Evolutionary conservation across 2,113 vertebrate genomes (phyloP), one percentile per base, ranked within the genome.

Genomic region (Maccullochella peelii): DNA sequence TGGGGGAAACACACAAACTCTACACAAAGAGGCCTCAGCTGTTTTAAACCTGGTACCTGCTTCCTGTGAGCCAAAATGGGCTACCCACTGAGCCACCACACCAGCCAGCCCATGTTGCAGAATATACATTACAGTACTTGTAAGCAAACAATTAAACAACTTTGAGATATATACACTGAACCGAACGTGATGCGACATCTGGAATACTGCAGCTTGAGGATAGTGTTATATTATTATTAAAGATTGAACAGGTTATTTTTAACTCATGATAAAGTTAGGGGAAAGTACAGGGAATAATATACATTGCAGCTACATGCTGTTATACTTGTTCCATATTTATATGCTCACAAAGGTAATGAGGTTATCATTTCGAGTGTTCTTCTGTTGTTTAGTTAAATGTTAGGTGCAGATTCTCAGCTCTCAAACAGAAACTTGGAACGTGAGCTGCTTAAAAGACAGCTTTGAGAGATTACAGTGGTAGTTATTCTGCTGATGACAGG

Each of bases 361-460:
- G 49, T 50, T 20, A 50, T 50, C 49, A 67, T 55, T 67, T 77
- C 15, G 23, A 25, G 75, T 33, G 52, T 27, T 55, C 52, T 8
- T 33, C 16, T 78, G 40, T 59, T 47, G 65, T 49, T 59, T 38
- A 71, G 36, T 79, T 50, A 38, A 50, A 69, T 20, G 21, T 55
- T 23, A 7, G 33, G 78, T 57, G 70, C 40, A 74, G 21, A 49
- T 59, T 74, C 12, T 50, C 23, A 38, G 40, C 52, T 36, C 77
- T 33, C 8, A 0, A 15, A 63, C 25, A 62, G 44, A 61, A 55
- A 71, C 47, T 65, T 55, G 66, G 27, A 63, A 44, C 66, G 8
- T n/a, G 49, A 50, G n/a, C 27, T 55, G 44, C 68, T 73, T 58
- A 10, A 33, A 27, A 65, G 44, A 27, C 81, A 72, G 49, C 66